A percentile compares a stretch with the other conserved stretches of the same genome.
These are phyloP conservation scores for Calcarius lapponicus DNA, from an alignment of 2,797 vertebrate species.

Conservation along the genomic window DNA sequence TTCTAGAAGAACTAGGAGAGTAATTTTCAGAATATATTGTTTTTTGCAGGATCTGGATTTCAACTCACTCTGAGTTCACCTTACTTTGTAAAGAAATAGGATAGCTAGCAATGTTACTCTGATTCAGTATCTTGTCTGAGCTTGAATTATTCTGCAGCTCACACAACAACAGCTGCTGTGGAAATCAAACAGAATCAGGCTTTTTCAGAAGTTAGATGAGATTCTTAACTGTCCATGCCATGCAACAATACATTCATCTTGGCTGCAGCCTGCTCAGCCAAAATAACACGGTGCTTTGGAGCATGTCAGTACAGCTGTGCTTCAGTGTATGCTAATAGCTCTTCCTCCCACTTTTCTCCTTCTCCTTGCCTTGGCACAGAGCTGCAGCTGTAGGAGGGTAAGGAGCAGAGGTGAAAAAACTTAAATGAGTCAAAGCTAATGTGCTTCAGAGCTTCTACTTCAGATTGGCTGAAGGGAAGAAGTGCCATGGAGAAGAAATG, in stretches of 20 bases:
- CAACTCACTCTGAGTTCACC: not conserved
- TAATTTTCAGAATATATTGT: not conserved
- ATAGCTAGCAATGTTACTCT: not conserved
- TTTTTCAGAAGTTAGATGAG: not conserved
- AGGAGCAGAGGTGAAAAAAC: constrained; percentile 39
- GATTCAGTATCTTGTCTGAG: not conserved
- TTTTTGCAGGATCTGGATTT: not conserved
- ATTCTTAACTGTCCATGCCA: not conserved
- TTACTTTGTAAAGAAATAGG: not conserved
- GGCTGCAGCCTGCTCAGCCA: not conserved
- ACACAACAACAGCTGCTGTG: not conserved
- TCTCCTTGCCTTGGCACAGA: not conserved
- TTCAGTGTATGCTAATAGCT: not conserved
- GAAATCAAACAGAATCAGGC: constrained; percentile 20
- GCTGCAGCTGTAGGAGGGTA: not conserved
- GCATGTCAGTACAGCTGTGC: not conserved
- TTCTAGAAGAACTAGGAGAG: not conserved
- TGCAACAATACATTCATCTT: not conserved
- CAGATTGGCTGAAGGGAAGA: not conserved
- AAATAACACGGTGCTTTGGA: not conserved
- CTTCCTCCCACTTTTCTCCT: constrained; percentile 29
- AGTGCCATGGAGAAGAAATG: not conserved
- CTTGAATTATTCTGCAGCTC: not conserved
- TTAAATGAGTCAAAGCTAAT: constrained; percentile 38
- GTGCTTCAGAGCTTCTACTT: not conserved